Conservation (phyloP, 2,888 invertebrate species). For the Agrochola macilenta region DNA sequence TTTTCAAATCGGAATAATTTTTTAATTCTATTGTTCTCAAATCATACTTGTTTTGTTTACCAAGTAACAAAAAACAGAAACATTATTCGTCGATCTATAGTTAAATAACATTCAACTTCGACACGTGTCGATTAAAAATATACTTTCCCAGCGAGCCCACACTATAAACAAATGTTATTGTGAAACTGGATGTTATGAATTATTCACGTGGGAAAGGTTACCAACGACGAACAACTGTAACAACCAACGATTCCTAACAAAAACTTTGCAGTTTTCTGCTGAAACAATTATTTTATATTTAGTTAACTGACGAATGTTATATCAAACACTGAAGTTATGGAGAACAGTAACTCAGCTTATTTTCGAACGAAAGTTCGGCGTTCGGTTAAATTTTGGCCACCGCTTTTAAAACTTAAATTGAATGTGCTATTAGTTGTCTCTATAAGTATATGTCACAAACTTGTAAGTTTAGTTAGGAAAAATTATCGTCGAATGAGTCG, state of each 20-base stretch:
- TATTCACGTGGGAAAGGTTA: constrained; percentile 82
- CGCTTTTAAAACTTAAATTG: constrained; percentile 12
- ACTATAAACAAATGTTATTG: constrained; percentile 72
- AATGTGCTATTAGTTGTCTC: constrained; percentile 1
- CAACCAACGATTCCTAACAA: constrained; percentile 74
- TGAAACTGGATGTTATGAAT: constrained; percentile 79
- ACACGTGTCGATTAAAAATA: constrained; percentile 28
- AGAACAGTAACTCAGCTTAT: constrained; percentile 13
- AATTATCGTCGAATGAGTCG: not conserved
- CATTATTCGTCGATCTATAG: not conserved
- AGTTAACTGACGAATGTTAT: constrained; percentile 26
- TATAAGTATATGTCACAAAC: constrained; percentile 1
- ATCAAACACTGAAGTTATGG: constrained; percentile 20
- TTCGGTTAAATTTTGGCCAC: not conserved
- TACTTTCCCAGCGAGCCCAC: constrained; percentile 24
- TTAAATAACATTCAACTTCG: not conserved
- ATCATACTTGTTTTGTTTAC: not conserved
- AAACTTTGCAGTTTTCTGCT: constrained; percentile 70
- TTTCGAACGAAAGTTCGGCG: not conserved
- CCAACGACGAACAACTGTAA: constrained; percentile 77
- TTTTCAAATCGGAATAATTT: not conserved
- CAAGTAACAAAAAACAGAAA: not conserved
- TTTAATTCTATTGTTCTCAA: not conserved
- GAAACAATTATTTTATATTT: constrained; percentile 54
- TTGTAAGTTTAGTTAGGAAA: constrained; percentile 15